Evolutionary conservation across 2,797 vertebrate species (phyloP), one percentile per base, ranked within the genome.

Genomic region (Pempheris klunzingeri): DNA sequence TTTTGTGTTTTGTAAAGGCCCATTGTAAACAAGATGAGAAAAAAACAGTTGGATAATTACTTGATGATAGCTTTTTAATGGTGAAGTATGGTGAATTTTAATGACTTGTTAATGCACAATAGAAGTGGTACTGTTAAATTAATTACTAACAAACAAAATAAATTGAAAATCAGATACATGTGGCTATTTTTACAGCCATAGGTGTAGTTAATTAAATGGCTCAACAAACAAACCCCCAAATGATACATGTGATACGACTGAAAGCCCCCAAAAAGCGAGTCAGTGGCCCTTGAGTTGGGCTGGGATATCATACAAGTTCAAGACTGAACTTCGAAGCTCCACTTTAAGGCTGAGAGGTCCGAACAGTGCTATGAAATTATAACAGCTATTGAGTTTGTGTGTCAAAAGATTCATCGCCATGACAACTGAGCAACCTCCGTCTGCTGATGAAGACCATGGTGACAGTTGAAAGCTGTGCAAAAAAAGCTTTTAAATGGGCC

Each of bases 11-110:
- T 89, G 77, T 85, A 82, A 90, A 90, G 71, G 71, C 81, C 86
- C 81, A 90, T 92, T 93, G 85, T 90, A 71, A 82, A 91, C 44
- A 85, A 82, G 67, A 75, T 34, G 64, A 82, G 85, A 82, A 66
- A 61, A 91, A 90, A 91, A 88, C 83, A 77, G 91, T 73, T 81
- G 84, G 74, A 82, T 88, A 88, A 91, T 85, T 86, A 88, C 61
- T 82, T 74, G 49, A 71, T 88, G 71, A 91, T 82, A 76, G 84
- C 47, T 85, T 83, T 60, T 85, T 78, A 87, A 88, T 82, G 38
- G 77, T 28, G 69, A 70, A 10, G 43, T 73, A 72, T 50, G 65
- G 82, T 53, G 26, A 67, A 83, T 82, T 87, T 72, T 22, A 57
- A 58, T 69, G 39, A 80, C 80, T 87, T 75, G 44, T 74, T 54